These are phyloP conservation scores for Ceratoteleas bidentatus DNA, from an alignment of 1,140 invertebrate genomes.

Conservation along the genomic window DNA sequence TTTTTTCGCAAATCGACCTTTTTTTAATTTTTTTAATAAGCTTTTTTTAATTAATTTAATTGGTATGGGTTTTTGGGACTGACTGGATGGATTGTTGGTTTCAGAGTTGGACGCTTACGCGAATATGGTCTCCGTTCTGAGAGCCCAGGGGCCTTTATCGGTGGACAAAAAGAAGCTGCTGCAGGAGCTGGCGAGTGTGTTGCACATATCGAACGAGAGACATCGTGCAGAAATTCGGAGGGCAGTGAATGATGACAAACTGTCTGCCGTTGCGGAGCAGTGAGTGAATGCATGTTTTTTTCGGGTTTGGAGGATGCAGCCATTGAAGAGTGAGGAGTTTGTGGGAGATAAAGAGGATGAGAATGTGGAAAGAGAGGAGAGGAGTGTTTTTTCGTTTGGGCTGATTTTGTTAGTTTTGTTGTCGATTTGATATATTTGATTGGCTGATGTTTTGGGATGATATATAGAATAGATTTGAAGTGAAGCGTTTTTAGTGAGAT, in stretches of 20 bases:
- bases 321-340: too few relatives aligned
- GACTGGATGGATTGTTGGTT: conserved; percentile 75
- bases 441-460: too few relatives aligned
- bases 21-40: neutral
- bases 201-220: conserved; percentile 94
- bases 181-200: conserved; percentile 88
- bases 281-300: conserved; percentile 81
- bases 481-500: too few relatives aligned
- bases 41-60: neutral
- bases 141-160: conserved; percentile 94
- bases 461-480: too few relatives aligned
- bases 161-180: conserved; percentile 92
- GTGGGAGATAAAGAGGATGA: too few relatives aligned
- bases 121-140: conserved; percentile 91
- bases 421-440: too few relatives aligned
- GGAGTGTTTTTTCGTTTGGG: too few relatives aligned
- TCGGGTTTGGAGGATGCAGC: too few relatives aligned
- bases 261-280: conserved; percentile 93
- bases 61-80: too few relatives aligned
- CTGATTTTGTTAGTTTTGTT: too few relatives aligned
- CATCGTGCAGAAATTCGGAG: conserved; percentile 94
- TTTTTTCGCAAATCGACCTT: neutral
- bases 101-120: conserved; percentile 95
- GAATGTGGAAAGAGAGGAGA: too few relatives aligned
- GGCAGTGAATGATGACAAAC: conserved; percentile 94